Percentiles rank a stretch among this genome's conserved stretches.
Conservation (phyloP, 1,140 invertebrate species). For the Calosoma granatense region DNA sequence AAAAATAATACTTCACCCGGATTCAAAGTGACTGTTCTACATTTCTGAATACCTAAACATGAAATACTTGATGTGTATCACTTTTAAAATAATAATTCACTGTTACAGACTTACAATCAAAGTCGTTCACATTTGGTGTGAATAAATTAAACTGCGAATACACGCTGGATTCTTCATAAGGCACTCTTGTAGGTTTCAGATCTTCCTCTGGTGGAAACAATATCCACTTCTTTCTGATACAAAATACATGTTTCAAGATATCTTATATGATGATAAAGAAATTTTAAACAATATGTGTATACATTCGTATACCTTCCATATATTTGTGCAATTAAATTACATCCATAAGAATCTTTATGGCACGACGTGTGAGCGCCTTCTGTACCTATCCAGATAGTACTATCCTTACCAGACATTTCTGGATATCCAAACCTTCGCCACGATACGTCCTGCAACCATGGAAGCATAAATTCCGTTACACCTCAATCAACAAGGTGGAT, state of each 20-base stretch:
- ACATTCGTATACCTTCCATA: conserved; percentile 56
- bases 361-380: conserved; percentile 83
- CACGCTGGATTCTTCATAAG: conserved; percentile 94
- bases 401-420: conserved; percentile 53
- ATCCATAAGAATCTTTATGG: conserved; percentile 90
- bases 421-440: conserved; percentile 70
- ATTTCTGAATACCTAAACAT: conserved; percentile 36
- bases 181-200: conserved; percentile 74
- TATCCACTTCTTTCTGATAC: conserved; percentile 82
- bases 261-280: too few relatives aligned
- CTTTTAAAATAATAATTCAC: too few relatives aligned
- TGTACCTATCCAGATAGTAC: conserved; percentile 85
- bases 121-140: conserved; percentile 37
- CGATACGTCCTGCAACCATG: conserved; percentile 43
- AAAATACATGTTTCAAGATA: too few relatives aligned
- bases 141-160: conserved; percentile 80
- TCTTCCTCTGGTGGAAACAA: conserved; percentile 75
- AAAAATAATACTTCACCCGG: conserved; percentile 83
- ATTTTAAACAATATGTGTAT: too few relatives aligned
- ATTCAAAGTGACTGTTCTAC: conserved; percentile 55
- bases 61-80: conserved; percentile 12
- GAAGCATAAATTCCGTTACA: conserved; percentile 21
- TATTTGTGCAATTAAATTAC: conserved; percentile 84
- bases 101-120: conserved; percentile 18
- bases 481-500: conserved; percentile 17